phyloP scores from a whole-genome alignment of 2,113 vertebrate genomes.

The Pelmatolapia mariae region DNA sequence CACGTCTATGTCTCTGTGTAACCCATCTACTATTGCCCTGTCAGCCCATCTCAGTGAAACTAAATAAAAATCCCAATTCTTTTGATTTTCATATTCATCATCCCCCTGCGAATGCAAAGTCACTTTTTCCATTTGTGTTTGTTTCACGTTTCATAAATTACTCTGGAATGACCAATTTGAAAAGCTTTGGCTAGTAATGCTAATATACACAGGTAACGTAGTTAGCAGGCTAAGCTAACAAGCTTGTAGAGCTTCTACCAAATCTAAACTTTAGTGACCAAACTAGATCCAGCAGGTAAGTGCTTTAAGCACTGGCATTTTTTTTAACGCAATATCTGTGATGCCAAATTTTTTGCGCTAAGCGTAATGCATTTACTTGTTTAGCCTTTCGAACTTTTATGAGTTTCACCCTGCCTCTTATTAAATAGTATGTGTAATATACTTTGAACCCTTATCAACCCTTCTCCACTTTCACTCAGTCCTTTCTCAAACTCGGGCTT shows the following conservation, averaged over 20 bases:
- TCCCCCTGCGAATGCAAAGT: accelerated
- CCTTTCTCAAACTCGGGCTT: accelerated
- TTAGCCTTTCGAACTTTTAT: neutral
- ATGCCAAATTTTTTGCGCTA: accelerated
- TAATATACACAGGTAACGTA: accelerated
- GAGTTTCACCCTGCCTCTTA: neutral
- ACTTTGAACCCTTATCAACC: neutral
- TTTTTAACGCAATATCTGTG: neutral
- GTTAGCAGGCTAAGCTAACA: neutral
- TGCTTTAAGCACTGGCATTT: accelerated
- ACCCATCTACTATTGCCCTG: neutral
- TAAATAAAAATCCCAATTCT: neutral
- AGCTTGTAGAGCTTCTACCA: neutral
- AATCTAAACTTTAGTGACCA: neutral
- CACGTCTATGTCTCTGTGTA: neutral
- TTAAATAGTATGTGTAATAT: neutral
- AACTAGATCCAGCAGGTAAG: neutral
- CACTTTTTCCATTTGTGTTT: neutral
- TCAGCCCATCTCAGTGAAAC: neutral
- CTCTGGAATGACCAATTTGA: neutral
- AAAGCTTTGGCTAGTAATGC: neutral
- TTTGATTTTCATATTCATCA: neutral
- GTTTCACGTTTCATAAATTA: neutral
- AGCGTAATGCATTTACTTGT: neutral
- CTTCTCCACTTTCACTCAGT: neutral